Percentiles rank a stretch among this genome's conserved stretches.
Evolutionary conservation across 2,797 vertebrate genomes (phyloP).

Genomic region (Danionella dracula): DNA sequence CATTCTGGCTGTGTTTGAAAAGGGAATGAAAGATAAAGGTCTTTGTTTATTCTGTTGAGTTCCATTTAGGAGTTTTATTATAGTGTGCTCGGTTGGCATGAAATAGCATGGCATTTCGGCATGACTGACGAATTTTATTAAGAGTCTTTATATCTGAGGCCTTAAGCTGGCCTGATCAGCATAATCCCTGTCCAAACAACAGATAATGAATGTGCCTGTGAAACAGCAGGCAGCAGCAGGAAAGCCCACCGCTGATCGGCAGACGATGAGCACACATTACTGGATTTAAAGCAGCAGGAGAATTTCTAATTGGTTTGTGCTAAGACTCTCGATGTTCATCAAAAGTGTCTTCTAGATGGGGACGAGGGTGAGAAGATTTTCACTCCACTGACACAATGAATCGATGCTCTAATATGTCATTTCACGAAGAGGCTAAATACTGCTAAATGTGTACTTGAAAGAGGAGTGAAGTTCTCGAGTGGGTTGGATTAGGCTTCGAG

Average conservation of each 20-base stretch:
- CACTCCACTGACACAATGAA: slow-evolving; percentile 14
- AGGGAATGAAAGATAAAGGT: neutral
- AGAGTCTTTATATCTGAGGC: slow-evolving; percentile 67
- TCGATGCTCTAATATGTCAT: slow-evolving; percentile 1
- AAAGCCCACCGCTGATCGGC: slow-evolving; percentile 51
- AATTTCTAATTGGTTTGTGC: slow-evolving; percentile 67
- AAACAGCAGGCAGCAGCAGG: slow-evolving; percentile 47
- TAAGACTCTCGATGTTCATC: slow-evolving; percentile 60
- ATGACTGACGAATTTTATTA: slow-evolving; percentile 70
- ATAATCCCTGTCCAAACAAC: slow-evolving; percentile 76
- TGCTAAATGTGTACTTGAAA: neutral
- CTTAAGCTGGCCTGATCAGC: slow-evolving; percentile 66
- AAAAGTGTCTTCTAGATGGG: slow-evolving; percentile 55
- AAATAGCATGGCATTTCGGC: slow-evolving; percentile 62
- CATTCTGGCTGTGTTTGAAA: neutral
- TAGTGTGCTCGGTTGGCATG: slow-evolving; percentile 38
- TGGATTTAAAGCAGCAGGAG: slow-evolving; percentile 71
- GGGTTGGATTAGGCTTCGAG: neutral
- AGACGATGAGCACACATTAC: slow-evolving; percentile 66
- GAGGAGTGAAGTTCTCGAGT: neutral
- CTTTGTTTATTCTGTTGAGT: neutral
- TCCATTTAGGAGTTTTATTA: neutral
- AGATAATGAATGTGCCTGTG: slow-evolving; percentile 72
- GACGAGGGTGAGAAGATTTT: slow-evolving; percentile 5
- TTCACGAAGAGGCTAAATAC: neutral